Conservation (phyloP, 2,797 vertebrate genomes). For the Amblyopsis hoosieri region DNA sequence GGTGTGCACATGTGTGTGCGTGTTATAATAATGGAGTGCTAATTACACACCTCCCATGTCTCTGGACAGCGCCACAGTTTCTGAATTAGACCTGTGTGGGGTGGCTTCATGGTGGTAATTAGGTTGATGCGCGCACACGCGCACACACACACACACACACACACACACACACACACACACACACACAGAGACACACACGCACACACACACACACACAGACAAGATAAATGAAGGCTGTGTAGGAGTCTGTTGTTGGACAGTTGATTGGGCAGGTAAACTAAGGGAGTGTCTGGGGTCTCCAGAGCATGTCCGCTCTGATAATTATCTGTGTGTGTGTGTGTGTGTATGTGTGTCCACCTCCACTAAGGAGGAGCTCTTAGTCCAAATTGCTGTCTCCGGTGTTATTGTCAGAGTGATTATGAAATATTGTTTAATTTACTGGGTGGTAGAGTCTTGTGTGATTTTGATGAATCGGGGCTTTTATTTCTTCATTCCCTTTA, state of each 20-base stretch:
- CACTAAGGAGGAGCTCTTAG: conserved; percentile 82
- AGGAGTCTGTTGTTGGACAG: conserved; percentile 81
- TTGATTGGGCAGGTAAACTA: conserved; percentile 82
- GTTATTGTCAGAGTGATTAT: conserved; percentile 88
- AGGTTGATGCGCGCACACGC: conserved; percentile 67
- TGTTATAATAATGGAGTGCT: conserved; percentile 81
- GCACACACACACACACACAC: conserved; percentile 53
- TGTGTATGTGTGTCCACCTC: conserved; percentile 49
- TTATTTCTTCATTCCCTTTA: conserved; percentile 86
- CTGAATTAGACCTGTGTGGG: conserved; percentile 86
- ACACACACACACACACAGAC: conserved; percentile 78
- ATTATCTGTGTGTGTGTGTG: conserved; percentile 74
- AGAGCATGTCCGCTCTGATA: conserved; percentile 86
- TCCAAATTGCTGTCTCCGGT: conserved; percentile 88
- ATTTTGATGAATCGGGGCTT: conserved; percentile 86
- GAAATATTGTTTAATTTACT: conserved; percentile 92
- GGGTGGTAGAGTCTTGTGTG: conserved; percentile 77
- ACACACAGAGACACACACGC: conserved; percentile 59
- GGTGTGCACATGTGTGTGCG: conserved; percentile 7
- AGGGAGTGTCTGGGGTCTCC: conserved; percentile 76
- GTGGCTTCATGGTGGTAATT: conserved; percentile 86
- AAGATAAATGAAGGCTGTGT: conserved; percentile 94
- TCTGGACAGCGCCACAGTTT: conserved; percentile 89
- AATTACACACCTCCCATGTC: conserved; percentile 83
- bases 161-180: conserved; percentile 70